These are phyloP conservation scores for Drosophila ambigua DNA, from an alignment of 1,140 invertebrate species.

Conservation along the genomic window DNA sequence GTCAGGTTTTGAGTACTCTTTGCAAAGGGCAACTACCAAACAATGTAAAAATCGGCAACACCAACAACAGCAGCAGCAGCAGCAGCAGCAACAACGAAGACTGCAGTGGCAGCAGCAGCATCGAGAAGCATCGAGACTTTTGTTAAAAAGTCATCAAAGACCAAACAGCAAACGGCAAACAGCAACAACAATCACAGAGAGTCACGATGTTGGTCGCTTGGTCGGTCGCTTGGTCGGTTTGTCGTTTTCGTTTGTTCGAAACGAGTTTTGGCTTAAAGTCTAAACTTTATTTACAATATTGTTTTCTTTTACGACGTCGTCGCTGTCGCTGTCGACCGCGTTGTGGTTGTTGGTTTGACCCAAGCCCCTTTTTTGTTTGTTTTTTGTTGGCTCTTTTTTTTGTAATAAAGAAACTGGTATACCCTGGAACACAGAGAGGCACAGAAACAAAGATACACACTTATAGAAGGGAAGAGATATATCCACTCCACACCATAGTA, in stretches of 20 bases:
- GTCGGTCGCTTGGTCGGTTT: constrained; percentile 31
- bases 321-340: constrained; percentile 48
- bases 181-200: constrained; percentile 38
- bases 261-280: constrained; percentile 76
- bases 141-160: constrained; percentile 79
- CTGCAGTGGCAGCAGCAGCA: constrained; percentile 29
- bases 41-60: constrained; percentile 45
- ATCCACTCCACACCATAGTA: too few relatives aligned
- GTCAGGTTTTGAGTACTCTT: constrained; percentile 14
- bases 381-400: constrained; percentile 50
- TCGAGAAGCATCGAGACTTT: constrained; percentile 52
- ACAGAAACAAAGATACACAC: too few relatives aligned
- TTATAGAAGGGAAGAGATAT: too few relatives aligned
- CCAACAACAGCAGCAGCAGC: constrained; percentile 18
- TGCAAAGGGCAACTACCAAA: constrained; percentile 30
- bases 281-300: constrained; percentile 82
- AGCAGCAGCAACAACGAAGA: constrained; percentile 24
- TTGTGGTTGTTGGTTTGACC: constrained; percentile 72
- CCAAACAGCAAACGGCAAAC: constrained; percentile 60
- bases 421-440: constrained; percentile 15
- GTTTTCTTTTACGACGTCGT: constrained; percentile 76
- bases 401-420: constrained; percentile 3
- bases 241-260: constrained; percentile 64
- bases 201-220: constrained; percentile 65
- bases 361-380: constrained; percentile 62